These are phyloP conservation scores for Oxygymnocypris stewartii DNA, from an alignment of 2,113 vertebrate species.

Conservation along the genomic window DNA sequence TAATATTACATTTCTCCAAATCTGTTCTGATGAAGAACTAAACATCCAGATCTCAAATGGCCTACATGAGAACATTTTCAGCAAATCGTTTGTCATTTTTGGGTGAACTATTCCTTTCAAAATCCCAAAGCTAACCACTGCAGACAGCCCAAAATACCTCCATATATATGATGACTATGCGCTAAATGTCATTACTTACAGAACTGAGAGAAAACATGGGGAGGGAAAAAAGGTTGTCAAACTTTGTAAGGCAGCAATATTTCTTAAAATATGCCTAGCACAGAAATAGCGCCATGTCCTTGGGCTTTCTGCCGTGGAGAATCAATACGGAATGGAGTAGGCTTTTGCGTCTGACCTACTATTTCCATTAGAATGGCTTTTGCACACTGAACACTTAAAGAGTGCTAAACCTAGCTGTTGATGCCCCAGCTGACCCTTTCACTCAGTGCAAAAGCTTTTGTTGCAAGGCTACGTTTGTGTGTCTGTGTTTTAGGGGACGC, in stretches of 20 bases:
- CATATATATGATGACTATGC: slow-evolving; percentile 16
- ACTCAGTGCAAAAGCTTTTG: slow-evolving; percentile 37
- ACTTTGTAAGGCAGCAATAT: slow-evolving; percentile 34
- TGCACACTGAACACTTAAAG: slow-evolving; percentile 25
- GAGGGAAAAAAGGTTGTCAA: slow-evolving; percentile 45
- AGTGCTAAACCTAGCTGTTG: slow-evolving; percentile 38
- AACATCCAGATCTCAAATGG: not conserved
- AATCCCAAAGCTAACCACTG: not conserved
- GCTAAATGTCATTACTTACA: slow-evolving; percentile 47
- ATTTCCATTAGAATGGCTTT: slow-evolving; percentile 48
- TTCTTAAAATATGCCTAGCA: not conserved
- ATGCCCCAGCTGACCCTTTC: slow-evolving; percentile 35
- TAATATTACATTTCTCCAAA: not conserved
- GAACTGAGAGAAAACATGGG: slow-evolving; percentile 5
- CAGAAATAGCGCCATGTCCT: slow-evolving; percentile 21
- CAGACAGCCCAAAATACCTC: not conserved
- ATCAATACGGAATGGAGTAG: slow-evolving; percentile 29
- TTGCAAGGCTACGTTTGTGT: slow-evolving; percentile 41
- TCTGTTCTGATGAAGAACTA: not conserved
- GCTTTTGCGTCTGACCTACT: slow-evolving; percentile 28
- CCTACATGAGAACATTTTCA: not conserved
- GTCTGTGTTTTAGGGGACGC: slow-evolving; percentile 80
- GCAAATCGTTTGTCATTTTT: not conserved
- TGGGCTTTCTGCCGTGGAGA: slow-evolving; percentile 22
- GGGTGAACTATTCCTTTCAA: not conserved